Evolutionary conservation across 2,888 invertebrate genomes (phyloP).

Genomic region (Ecdyonurus torrentis): DNA sequence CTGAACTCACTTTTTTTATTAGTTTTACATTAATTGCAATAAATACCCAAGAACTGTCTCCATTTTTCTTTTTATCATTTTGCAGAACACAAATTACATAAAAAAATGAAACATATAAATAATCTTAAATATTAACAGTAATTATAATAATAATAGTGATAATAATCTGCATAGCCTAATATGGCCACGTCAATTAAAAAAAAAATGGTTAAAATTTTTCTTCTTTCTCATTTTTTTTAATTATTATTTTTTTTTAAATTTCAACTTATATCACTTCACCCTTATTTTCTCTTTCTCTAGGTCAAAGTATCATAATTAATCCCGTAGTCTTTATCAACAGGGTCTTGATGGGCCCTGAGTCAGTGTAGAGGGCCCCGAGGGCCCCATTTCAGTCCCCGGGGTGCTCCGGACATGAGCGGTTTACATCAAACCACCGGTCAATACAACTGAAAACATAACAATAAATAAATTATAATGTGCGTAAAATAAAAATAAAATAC

Average conservation of each 20-base stretch:
- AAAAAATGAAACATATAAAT: neutral
- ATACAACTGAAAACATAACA: slow-evolving; percentile 65
- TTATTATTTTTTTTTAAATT: neutral
- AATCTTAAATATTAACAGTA: neutral
- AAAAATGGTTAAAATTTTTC: neutral
- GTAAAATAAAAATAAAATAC: no score
- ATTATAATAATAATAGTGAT: neutral
- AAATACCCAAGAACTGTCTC: no score
- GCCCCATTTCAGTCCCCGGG: slow-evolving; percentile 57
- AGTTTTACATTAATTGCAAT: no score
- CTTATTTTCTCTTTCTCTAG: no score
- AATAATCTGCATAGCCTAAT: neutral
- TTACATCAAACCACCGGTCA: slow-evolving; percentile 98
- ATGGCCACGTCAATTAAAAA: neutral
- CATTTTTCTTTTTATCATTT: no score
- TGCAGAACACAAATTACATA: neutral
- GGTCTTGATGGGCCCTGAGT: neutral
- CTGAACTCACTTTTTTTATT: no score
- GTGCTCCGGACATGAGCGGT: slow-evolving; percentile 97
- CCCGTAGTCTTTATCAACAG: neutral
- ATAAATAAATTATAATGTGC: neutral
- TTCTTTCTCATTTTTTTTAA: neutral
- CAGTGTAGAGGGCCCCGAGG: neutral
- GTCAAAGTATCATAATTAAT: neutral
- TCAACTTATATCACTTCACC: neutral